These are phyloP conservation scores for Nymphicus hollandicus DNA, from an alignment of 2,113 vertebrate genomes.

Conservation along the genomic window DNA sequence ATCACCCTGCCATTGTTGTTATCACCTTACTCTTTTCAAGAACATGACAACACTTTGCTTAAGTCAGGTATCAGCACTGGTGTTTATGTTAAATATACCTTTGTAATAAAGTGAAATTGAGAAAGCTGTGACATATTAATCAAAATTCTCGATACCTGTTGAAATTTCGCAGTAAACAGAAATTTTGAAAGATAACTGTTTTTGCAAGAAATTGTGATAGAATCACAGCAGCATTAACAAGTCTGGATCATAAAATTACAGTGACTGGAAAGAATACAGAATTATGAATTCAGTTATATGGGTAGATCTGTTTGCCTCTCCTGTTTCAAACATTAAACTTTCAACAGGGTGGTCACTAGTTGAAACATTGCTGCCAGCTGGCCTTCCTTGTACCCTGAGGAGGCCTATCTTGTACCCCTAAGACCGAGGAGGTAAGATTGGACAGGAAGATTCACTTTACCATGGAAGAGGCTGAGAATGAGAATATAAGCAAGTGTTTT, in stretches of 20 bases:
- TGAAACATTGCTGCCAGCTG: background rate
- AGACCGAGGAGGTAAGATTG: background rate
- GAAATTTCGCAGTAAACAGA: background rate
- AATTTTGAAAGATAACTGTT: background rate
- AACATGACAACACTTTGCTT: background rate
- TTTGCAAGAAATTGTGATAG: background rate
- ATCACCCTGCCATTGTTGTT: background rate
- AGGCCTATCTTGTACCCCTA: background rate
- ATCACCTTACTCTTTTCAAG: background rate
- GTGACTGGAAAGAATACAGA: background rate
- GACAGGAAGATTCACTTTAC: background rate
- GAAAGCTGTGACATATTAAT: background rate
- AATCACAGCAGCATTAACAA: background rate
- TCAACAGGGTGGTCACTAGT: background rate
- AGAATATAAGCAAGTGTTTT: background rate
- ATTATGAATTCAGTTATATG: background rate
- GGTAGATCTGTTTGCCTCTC: background rate
- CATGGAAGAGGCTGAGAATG: background rate
- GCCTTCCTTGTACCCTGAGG: background rate
- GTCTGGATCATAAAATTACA: background rate
- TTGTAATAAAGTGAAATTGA: background rate
- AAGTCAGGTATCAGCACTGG: background rate
- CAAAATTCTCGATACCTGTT: background rate
- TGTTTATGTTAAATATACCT: background rate
- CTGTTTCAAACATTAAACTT: background rate